Evolutionary conservation across 2,888 invertebrate genomes (phyloP).

Genomic region (Eristalis arbustorum): DNA sequence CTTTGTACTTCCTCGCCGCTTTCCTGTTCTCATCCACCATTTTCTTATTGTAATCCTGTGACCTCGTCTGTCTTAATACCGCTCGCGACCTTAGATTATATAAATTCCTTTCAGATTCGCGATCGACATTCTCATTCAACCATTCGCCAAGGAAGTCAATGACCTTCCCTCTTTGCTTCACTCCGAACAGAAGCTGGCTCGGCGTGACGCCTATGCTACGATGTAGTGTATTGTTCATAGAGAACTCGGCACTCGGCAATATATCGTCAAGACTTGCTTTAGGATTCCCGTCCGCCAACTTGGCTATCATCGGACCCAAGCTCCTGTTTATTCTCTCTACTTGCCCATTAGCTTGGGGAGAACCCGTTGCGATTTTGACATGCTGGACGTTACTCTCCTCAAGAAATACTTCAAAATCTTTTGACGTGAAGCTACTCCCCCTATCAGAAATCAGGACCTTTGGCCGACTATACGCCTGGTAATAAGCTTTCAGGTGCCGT

Average conservation of each 20-base stretch:
- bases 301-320: constrained; percentile 20
- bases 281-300: neutral
- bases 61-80: too few species aligned
- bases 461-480: too few species aligned
- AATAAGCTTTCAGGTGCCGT: too few species aligned
- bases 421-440: constrained; percentile 2
- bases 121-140: too few species aligned
- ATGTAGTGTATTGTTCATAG: constrained; percentile 19
- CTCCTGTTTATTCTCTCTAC: constrained; percentile 9
- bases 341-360: constrained; percentile 14
- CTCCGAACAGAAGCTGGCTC: constrained; percentile 72
- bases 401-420: constrained; percentile 34
- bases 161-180: constrained; percentile 71
- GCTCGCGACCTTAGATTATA: too few species aligned
- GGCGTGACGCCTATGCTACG: constrained; percentile 72
- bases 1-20: too few species aligned
- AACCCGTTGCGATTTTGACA: constrained; percentile 8
- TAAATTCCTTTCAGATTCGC: too few species aligned
- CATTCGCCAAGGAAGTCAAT: constrained; percentile 59
- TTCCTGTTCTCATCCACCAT: too few species aligned
- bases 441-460: too few species aligned
- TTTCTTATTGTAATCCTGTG: too few species aligned
- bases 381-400: too few species aligned
- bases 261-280: neutral
- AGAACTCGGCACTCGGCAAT: constrained; percentile 7